Evolutionary conservation across 2,888 invertebrate genomes (phyloP).

Genomic region (Danaus chrysippus): DNA sequence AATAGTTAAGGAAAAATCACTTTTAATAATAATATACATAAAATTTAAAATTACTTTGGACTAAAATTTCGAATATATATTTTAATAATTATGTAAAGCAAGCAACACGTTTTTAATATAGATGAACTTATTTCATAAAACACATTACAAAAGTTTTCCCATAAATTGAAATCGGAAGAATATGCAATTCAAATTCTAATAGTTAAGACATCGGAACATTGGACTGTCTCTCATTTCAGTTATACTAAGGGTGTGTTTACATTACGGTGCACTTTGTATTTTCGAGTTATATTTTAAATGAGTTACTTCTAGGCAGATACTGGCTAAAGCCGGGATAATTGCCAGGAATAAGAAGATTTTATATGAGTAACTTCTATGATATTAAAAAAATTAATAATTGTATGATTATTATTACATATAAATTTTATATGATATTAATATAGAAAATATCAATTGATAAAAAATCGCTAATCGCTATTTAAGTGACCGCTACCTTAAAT

Average conservation of each 20-base stretch:
- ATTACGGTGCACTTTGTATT: no score
- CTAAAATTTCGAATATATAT: slow-evolving; percentile 1
- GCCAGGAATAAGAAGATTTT: no score
- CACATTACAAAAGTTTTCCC: slow-evolving; percentile 11
- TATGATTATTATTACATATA: no score
- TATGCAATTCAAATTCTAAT: neutral
- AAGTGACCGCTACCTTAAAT: neutral
- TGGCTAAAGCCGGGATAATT: no score
- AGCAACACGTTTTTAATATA: slow-evolving; percentile 2
- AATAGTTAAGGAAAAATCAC: slow-evolving; percentile 22
- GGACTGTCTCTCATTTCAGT: neutral
- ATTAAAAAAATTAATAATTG: no score
- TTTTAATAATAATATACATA: slow-evolving; percentile 1
- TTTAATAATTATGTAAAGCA: neutral
- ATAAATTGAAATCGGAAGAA: neutral
- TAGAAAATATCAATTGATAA: neutral
- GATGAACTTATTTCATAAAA: slow-evolving; percentile 12
- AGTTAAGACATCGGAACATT: neutral
- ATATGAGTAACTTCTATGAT: no score
- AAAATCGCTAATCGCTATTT: slow-evolving; percentile 1
- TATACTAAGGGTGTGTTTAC: neutral
- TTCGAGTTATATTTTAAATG: no score
- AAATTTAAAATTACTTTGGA: neutral
- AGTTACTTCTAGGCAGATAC: no score
- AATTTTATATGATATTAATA: no score